phyloP scores from a whole-genome alignment of 2,113 vertebrate genomes.

The Oreochromis aureus region DNA sequence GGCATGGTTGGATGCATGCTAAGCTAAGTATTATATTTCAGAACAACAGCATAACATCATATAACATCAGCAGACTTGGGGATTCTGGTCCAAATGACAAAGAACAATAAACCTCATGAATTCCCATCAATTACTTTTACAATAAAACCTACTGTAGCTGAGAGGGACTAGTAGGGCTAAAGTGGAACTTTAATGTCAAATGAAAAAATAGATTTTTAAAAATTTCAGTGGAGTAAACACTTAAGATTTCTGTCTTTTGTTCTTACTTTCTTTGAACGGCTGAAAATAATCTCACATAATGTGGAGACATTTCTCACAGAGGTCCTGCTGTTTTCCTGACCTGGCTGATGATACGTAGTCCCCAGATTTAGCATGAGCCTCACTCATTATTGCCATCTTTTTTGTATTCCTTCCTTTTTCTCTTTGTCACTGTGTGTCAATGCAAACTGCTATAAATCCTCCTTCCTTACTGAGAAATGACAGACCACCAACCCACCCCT shows the following conservation, averaged over 20 bases:
- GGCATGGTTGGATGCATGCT: neutral
- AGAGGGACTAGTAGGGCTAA: fast-evolving
- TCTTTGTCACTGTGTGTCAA: neutral
- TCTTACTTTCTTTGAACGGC: neutral
- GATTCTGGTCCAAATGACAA: neutral
- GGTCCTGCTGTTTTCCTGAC: neutral
- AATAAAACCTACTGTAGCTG: neutral
- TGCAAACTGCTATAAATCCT: conserved; percentile 23
- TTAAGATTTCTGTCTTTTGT: neutral
- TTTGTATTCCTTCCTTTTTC: neutral
- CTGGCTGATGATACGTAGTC: fast-evolving
- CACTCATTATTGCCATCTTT: neutral
- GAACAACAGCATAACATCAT: neutral
- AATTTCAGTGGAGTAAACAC: neutral
- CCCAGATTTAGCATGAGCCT: neutral
- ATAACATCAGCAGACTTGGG: neutral
- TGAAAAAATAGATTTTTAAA: neutral
- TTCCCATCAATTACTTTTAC: neutral
- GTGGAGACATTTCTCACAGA: neutral
- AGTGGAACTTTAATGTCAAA: neutral
- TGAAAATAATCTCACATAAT: neutral
- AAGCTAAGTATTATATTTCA: neutral
- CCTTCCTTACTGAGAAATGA: conserved; percentile 5
- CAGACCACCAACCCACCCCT: neutral
- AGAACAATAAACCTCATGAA: neutral